phyloP scores from a whole-genome alignment of 2,888 invertebrate genomes.

The Philereme transversata region DNA sequence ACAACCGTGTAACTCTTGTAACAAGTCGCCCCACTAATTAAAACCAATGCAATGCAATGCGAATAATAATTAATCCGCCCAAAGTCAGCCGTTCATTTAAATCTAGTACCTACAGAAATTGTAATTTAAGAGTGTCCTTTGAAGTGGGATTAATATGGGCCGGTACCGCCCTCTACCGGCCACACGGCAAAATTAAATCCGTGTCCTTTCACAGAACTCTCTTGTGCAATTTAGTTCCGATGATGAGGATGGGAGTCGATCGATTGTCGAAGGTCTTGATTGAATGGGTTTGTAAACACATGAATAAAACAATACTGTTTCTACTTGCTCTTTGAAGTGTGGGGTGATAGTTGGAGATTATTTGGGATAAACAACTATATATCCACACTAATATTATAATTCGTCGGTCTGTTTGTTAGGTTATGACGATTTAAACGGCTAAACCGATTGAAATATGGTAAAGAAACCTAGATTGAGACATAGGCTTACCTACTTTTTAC shows the following conservation, averaged over 20 bases:
- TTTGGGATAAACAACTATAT: too few species aligned
- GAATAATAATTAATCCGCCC: conserved; percentile 53
- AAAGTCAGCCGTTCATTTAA: conserved; percentile 54
- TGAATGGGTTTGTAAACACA: conserved; percentile 14
- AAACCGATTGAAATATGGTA: too few species aligned
- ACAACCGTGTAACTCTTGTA: conserved; percentile 3
- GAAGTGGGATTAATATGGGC: conserved; percentile 76
- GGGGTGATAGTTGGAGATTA: too few species aligned
- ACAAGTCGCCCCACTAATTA: conserved; percentile 37
- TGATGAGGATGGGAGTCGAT: conserved; percentile 51
- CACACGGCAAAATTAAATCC: conserved; percentile 71
- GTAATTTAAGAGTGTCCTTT: conserved; percentile 74
- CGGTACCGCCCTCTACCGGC: conserved; percentile 52
- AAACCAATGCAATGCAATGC: conserved; percentile 38
- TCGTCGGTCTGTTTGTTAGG: too few species aligned
- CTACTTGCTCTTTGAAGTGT: neutral
- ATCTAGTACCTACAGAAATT: conserved; percentile 50
- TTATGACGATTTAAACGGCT: too few species aligned
- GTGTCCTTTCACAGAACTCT: conserved; percentile 65
- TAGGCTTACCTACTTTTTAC: too few species aligned
- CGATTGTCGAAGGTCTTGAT: conserved; percentile 28
- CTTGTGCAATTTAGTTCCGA: conserved; percentile 63
- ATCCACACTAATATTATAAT: too few species aligned
- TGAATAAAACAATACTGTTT: conserved; percentile 14
- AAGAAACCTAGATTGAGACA: too few species aligned